Percentiles rank a stretch among this genome's conserved stretches.
These are phyloP conservation scores for Papilio polytes DNA, from an alignment of 1,140 invertebrate genomes.

Conservation along the genomic window DNA sequence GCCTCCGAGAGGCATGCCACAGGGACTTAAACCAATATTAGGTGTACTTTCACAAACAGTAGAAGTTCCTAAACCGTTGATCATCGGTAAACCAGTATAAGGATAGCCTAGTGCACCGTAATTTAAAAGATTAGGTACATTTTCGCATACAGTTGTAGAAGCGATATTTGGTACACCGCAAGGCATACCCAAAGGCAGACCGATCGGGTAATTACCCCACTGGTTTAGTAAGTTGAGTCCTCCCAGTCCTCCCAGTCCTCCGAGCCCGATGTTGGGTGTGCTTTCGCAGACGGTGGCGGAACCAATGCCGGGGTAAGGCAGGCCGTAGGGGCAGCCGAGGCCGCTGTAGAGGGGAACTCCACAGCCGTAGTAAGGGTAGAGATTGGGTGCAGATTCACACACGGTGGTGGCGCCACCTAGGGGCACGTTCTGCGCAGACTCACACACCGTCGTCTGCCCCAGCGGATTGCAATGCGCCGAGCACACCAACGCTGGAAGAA, in stretches of 20 bases:
- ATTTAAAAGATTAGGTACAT: slow-evolving; percentile 3
- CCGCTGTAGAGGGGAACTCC: slow-evolving; percentile 34
- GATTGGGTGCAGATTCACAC: slow-evolving; percentile 45
- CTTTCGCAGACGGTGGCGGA: slow-evolving; percentile 52
- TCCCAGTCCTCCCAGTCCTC: slow-evolving; percentile 33
- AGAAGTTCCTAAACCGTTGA: slow-evolving; percentile 14
- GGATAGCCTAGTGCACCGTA: slow-evolving; percentile 15
- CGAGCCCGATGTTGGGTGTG: slow-evolving; percentile 33
- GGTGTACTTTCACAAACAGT: slow-evolving; percentile 31
- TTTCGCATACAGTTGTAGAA: slow-evolving; percentile 11
- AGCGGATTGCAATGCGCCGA: slow-evolving; percentile 53
- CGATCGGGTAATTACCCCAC: slow-evolving; percentile 4
- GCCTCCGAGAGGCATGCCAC: slow-evolving; percentile 37
- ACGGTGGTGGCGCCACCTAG: slow-evolving; percentile 34
- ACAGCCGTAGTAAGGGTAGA: slow-evolving; percentile 39
- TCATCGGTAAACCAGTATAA: slow-evolving; percentile 9
- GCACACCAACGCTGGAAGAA: slow-evolving; percentile 48
- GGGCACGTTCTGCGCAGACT: slow-evolving; percentile 18
- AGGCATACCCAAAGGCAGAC: slow-evolving; percentile 24
- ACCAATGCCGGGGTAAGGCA: slow-evolving; percentile 4
- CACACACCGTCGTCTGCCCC: slow-evolving; percentile 43
- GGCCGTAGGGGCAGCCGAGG: slow-evolving; percentile 43
- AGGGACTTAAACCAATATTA: slow-evolving; percentile 18
- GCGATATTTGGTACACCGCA: slow-evolving; percentile 22
- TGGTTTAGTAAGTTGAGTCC: slow-evolving; percentile 19